These are phyloP conservation scores for Acanthurus lineatus DNA, from an alignment of 2,797 vertebrate species.

Conservation along the genomic window DNA sequence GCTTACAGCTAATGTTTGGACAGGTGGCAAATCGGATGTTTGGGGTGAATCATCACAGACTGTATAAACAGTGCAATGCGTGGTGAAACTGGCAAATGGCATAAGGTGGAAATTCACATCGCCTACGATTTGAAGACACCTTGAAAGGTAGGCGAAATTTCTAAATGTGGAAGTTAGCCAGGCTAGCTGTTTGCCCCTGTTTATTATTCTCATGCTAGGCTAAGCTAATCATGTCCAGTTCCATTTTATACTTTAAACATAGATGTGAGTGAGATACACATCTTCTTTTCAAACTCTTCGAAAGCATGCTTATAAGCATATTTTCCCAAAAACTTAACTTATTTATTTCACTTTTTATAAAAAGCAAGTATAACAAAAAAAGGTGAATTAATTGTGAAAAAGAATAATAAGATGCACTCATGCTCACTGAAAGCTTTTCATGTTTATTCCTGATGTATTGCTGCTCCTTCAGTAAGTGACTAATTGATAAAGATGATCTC, in stretches of 20 bases:
- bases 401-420: too few relatives aligned
- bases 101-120: not conserved
- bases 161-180: not conserved
- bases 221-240: not conserved
- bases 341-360: not conserved
- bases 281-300: not conserved
- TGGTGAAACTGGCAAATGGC: not conserved
- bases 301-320: not conserved
- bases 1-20: not conserved
- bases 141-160: not conserved
- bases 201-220: not conserved
- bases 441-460: conserved; percentile 1
- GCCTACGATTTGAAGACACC: not conserved
- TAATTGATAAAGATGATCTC: conserved; percentile 12
- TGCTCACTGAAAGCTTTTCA: not conserved
- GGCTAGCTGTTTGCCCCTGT: not conserved
- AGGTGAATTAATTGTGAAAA: not conserved
- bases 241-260: not conserved
- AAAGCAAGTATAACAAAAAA: not conserved
- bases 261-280: not conserved
- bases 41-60: too few relatives aligned
- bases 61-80: not conserved
- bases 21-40: too few relatives aligned
- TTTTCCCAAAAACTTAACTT: not conserved
- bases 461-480: not conserved